Percentiles rank a stretch among this genome's conserved stretches.
Evolutionary conservation across 2,113 vertebrate species (phyloP).

Genomic region (Tautogolabrus adspersus): DNA sequence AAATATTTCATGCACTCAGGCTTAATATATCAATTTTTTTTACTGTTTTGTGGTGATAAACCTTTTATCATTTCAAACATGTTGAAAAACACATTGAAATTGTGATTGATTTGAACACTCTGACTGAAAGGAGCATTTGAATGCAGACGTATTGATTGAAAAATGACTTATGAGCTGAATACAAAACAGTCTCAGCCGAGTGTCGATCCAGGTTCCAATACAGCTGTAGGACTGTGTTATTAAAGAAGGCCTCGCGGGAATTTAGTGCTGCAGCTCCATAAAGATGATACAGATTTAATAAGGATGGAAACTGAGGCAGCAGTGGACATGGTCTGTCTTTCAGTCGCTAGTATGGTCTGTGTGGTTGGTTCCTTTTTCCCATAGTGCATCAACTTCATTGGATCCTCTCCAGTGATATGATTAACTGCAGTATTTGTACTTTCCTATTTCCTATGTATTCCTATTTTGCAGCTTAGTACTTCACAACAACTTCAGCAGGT

Average conservation of each 20-base stretch:
- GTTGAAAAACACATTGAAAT: neutral
- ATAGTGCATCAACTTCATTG: no score
- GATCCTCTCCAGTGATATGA: neutral
- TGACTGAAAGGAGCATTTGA: neutral
- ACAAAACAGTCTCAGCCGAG: neutral
- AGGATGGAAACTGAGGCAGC: neutral
- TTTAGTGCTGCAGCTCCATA: neutral
- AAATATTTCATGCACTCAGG: neutral
- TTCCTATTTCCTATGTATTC: no score
- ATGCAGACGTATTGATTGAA: neutral
- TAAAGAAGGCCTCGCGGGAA: neutral
- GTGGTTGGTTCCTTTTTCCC: no score
- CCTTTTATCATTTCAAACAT: neutral
- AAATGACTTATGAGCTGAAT: neutral
- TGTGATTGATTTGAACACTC: neutral
- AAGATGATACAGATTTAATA: neutral
- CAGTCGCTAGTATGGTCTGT: neutral
- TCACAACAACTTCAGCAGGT: neutral
- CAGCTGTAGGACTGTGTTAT: neutral
- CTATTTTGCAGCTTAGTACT: neutral
- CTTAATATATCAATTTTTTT: neutral
- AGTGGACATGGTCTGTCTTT: no score
- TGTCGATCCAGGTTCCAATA: neutral
- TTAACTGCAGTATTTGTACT: neutral
- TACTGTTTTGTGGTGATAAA: neutral